Conservation (phyloP, 2,797 vertebrate genomes). For the Channallabes apus region DNA sequence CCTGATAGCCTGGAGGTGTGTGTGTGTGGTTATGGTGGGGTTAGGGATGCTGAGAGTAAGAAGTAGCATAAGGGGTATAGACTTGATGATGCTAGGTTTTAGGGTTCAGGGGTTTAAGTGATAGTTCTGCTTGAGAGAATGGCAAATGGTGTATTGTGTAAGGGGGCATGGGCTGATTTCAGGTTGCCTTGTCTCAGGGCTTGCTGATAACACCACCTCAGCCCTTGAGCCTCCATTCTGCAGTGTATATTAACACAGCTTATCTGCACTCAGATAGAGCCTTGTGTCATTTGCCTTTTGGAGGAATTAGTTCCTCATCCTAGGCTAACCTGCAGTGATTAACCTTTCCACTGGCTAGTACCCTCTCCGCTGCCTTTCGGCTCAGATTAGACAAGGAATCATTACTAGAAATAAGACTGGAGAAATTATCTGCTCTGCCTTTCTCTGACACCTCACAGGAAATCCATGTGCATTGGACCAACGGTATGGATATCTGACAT, state of each 20-base stretch:
- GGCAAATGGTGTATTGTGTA: constrained; percentile 82
- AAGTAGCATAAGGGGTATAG: constrained; percentile 18
- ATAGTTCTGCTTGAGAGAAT: constrained; percentile 91
- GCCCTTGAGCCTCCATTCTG: constrained; percentile 90
- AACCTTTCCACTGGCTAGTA: constrained; percentile 75
- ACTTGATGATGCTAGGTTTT: constrained; percentile 38
- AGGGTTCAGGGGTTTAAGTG: constrained; percentile 75
- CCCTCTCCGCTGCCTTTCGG: constrained; percentile 47
- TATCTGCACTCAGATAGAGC: constrained; percentile 89
- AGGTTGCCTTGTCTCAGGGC: constrained; percentile 88
- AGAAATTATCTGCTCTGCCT: constrained; percentile 44
- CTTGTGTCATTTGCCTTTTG: constrained; percentile 88
- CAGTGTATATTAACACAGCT: constrained; percentile 92
- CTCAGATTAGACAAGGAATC: constrained; percentile 56
- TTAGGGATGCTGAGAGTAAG: not conserved
- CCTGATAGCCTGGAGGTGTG: constrained; percentile 80
- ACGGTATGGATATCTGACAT: constrained; percentile 43
- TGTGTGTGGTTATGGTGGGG: constrained; percentile 37
- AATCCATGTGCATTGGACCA: constrained; percentile 20
- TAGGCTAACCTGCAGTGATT: constrained; percentile 89
- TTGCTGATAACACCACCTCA: constrained; percentile 82
- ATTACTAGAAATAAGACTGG: constrained; percentile 55
- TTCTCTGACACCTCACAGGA: not conserved
- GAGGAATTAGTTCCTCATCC: constrained; percentile 91
- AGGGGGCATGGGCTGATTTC: constrained; percentile 69